Percentiles rank a stretch among this genome's conserved stretches.
phyloP scores from a whole-genome alignment of 30 jellyfish, hydroid and myxozoan genomes.

The Pelagia noctiluca region DNA sequence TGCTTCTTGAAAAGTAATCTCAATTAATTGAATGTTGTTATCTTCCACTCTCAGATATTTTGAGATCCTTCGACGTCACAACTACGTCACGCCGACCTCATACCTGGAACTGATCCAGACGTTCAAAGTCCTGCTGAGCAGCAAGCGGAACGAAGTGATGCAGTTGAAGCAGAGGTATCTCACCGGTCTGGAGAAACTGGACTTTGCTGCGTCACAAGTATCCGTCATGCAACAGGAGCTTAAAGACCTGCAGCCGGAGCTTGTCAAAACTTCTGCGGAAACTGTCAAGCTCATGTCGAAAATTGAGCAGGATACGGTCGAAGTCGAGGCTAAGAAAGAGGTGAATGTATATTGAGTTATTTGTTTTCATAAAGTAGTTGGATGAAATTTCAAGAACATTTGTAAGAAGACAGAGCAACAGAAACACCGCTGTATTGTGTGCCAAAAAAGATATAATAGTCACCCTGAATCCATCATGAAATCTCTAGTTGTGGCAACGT shows the following conservation, averaged over 20 bases:
- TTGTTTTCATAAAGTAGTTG: background rate
- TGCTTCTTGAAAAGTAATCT: no score
- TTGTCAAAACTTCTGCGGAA: constrained; percentile 97
- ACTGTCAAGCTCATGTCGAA: constrained; percentile 88
- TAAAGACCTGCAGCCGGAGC: constrained; percentile 93
- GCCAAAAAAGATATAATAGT: no score
- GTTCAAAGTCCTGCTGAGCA: constrained; percentile 76
- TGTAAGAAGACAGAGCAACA: no score
- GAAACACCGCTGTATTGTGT: no score
- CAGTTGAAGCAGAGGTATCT: constrained; percentile 84
- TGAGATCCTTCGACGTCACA: constrained; percentile 85
- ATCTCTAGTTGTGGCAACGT: no score
- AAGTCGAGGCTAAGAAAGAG: constrained; percentile 99
- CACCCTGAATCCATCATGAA: no score
- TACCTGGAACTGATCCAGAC: constrained; percentile 94
- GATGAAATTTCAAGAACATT: no score
- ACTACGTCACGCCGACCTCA: constrained; percentile 98
- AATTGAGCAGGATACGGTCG: constrained; percentile 97
- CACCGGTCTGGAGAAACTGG: constrained; percentile 93
- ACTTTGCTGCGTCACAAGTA: constrained; percentile 97
- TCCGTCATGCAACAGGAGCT: constrained; percentile 94
- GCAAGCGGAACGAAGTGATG: constrained; percentile 82
- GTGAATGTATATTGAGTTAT: constrained; percentile 17
- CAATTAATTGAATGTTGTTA: background rate
- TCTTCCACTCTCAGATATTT: constrained; percentile 52